Conservation (phyloP, 23 tunicate species). For the Clavelina lepadiformis region DNA sequence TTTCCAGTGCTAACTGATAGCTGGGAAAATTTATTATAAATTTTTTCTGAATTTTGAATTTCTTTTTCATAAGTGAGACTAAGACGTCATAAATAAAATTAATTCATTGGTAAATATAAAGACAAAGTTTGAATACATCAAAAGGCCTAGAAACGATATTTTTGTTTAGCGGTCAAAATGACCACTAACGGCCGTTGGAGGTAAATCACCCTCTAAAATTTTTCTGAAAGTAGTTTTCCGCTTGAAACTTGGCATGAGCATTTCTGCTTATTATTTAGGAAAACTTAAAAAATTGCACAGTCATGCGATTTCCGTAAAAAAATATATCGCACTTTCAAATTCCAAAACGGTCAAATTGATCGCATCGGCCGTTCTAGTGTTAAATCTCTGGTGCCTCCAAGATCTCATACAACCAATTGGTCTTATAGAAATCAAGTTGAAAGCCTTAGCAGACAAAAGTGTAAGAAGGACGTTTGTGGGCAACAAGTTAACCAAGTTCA, state of each 20-base stretch:
- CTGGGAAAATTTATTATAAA: conserved; percentile 9
- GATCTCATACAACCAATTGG: no score
- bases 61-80: conserved; percentile 22
- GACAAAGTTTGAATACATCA: conserved; percentile 14
- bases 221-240: conserved; percentile 15
- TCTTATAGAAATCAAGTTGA: no score
- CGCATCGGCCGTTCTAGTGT: conserved; percentile 10
- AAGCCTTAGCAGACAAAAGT: no score
- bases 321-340: conserved; percentile 13
- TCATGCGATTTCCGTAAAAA: conserved; percentile 10
- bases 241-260: conserved; percentile 11
- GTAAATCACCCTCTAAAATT: conserved; percentile 14
- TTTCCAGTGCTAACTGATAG: conserved; percentile 20
- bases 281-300: conserved; percentile 15
- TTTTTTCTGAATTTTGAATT: conserved; percentile 12
- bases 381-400: no score
- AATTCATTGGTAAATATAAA: no score
- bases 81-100: not conserved
- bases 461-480: no score
- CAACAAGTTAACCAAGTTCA: no score
- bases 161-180: conserved; percentile 18
- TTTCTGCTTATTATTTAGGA: conserved; percentile 15
- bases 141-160: conserved; percentile 12
- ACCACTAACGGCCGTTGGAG: conserved; percentile 22
- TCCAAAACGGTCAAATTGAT: conserved; percentile 34